A percentile compares a stretch with the other conserved stretches of the same genome.
Conservation (phyloP, 2,797 vertebrate genomes). For the Cyclura pinguis region DNA sequence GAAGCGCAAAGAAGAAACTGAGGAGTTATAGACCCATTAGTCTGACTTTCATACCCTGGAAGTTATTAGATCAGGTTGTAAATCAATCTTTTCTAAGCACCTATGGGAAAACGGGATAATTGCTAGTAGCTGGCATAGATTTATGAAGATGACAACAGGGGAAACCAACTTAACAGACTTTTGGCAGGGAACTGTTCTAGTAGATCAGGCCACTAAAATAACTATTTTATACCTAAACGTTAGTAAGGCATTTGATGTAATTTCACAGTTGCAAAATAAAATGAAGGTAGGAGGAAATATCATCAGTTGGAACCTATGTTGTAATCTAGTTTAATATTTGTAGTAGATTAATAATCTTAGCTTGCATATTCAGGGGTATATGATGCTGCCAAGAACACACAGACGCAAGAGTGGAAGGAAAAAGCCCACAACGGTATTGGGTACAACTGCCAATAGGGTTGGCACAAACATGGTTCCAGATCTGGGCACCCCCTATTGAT, state of each 20-base stretch:
- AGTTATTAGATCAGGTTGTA: constrained; percentile 42
- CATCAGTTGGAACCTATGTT: background rate
- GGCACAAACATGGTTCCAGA: too few species aligned
- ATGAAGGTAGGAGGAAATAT: background rate
- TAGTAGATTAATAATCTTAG: background rate
- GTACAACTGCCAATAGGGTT: too few species aligned
- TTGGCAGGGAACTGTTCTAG: constrained; percentile 13
- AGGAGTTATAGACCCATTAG: constrained; percentile 40
- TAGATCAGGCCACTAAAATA: background rate
- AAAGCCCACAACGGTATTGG: too few species aligned
- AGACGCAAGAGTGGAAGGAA: too few species aligned
- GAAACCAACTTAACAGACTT: constrained; percentile 19
- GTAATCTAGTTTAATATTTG: background rate
- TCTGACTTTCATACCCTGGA: constrained; percentile 40
- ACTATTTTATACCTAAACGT: background rate
- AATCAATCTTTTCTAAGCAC: constrained; percentile 43
- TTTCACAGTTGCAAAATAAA: constrained; percentile 25
- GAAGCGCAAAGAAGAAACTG: constrained; percentile 25
- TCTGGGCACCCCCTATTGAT: too few species aligned
- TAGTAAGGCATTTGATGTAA: background rate
- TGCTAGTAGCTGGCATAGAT: constrained; percentile 39
- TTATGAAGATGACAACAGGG: constrained; percentile 39
- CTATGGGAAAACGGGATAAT: constrained; percentile 40
- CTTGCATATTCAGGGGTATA: background rate
- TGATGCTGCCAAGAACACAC: too few species aligned